Conservation (phyloP, 2,113 vertebrate species). For the Sinocyclocheilus grahami region DNA sequence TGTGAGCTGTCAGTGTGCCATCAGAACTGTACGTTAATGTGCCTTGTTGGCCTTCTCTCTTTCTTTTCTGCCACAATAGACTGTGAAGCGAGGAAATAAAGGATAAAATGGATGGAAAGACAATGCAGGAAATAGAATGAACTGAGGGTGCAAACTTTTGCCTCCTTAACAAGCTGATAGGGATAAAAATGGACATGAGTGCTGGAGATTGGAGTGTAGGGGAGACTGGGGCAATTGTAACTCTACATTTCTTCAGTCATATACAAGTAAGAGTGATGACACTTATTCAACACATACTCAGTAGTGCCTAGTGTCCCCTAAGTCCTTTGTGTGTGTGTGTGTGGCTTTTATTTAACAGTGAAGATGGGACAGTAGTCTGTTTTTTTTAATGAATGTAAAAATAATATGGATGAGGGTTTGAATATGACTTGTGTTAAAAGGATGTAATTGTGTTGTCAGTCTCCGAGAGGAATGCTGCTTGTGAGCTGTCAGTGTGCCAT, state of each 20-base stretch:
- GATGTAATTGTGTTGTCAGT: slow-evolving; percentile 53
- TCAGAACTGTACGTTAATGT: slow-evolving; percentile 28
- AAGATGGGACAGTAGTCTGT: too few species aligned
- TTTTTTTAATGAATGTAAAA: too few species aligned
- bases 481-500: slow-evolving; percentile 37
- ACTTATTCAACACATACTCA: not conserved
- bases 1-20: slow-evolving; percentile 36
- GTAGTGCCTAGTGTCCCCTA: not conserved
- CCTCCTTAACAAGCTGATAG: not conserved
- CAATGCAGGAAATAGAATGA: not conserved
- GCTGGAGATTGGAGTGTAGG: not conserved
- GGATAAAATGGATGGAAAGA: not conserved
- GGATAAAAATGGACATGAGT: not conserved
- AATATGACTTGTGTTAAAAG: slow-evolving; percentile 34
- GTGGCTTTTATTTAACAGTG: not conserved
- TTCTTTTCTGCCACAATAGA: not conserved
- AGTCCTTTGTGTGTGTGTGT: not conserved
- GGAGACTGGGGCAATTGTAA: not conserved
- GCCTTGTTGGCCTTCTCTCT: not conserved
- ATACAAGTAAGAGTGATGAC: not conserved
- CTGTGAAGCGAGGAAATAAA: not conserved
- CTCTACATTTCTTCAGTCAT: not conserved
- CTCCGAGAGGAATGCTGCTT: slow-evolving; percentile 28
- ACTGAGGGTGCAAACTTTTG: not conserved
- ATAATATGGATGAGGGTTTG: not conserved